A percentile compares a stretch with the other conserved stretches of the same genome.
phyloP scores from a whole-genome alignment of 1,140 invertebrate genomes.

The Adelges cooleyi region DNA sequence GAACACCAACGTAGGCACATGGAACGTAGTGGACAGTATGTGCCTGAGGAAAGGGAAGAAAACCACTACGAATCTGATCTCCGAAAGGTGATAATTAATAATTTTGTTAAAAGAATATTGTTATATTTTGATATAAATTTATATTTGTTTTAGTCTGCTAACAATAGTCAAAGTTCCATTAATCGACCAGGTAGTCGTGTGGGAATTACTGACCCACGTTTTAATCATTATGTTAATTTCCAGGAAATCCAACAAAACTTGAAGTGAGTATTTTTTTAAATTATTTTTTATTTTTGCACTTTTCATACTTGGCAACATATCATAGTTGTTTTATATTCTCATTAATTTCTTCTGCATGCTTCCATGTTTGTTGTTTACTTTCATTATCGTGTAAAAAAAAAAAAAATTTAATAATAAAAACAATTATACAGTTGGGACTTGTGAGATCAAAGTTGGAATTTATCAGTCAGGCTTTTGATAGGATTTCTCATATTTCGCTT shows the following conservation, averaged over 20 bases:
- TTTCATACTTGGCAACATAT: too few relatives aligned
- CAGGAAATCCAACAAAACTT: constrained; percentile 71
- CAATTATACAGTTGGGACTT: too few relatives aligned
- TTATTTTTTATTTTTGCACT: too few relatives aligned
- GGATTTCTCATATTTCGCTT: too few relatives aligned
- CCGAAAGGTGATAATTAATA: constrained; percentile 36
- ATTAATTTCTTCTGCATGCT: background rate
- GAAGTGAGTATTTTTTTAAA: constrained; percentile 47
- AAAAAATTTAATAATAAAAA: too few relatives aligned
- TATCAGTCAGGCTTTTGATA: too few relatives aligned
- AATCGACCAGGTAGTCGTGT: constrained; percentile 43
- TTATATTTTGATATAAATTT: constrained; percentile 24
- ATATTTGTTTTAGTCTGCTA: background rate
- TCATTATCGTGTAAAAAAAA: too few relatives aligned
- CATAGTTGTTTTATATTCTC: too few relatives aligned
- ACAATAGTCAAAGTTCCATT: constrained; percentile 37
- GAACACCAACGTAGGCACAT: constrained; percentile 45
- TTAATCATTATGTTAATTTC: constrained; percentile 72
- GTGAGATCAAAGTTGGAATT: too few relatives aligned
- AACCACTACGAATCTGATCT: constrained; percentile 40
- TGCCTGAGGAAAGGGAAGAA: constrained; percentile 42
- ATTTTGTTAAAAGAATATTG: background rate
- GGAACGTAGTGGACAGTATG: constrained; percentile 43
- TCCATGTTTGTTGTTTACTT: too few relatives aligned
- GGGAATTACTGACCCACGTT: constrained; percentile 44